Percentiles rank a stretch among this genome's conserved stretches.
These are phyloP conservation scores for Chiloscyllium plagiosum DNA, from an alignment of 2,113 vertebrate species.

Conservation along the genomic window DNA sequence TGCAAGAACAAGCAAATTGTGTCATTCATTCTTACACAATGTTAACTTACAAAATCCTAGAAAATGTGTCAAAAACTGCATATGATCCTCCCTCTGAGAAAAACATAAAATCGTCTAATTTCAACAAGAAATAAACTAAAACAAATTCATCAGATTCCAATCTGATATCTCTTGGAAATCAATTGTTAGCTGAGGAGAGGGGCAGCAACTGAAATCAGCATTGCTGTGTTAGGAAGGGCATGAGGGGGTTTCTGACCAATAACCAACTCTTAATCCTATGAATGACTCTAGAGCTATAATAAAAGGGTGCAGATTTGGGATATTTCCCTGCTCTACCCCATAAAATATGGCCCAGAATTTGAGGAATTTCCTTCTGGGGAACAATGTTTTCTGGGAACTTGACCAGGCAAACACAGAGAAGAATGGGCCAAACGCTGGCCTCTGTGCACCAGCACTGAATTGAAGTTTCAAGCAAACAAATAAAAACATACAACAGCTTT, in stretches of 20 bases:
- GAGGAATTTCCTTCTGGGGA: too few species aligned
- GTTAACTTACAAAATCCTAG: slow-evolving; percentile 65
- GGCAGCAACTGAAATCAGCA: neutral
- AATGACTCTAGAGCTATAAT: too few species aligned
- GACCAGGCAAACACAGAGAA: too few species aligned
- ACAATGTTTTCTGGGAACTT: too few species aligned
- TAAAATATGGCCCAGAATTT: too few species aligned
- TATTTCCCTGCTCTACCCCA: too few species aligned
- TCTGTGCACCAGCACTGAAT: too few species aligned
- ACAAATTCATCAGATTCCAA: slow-evolving; percentile 53
- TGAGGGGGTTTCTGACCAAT: neutral
- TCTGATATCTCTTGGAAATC: slow-evolving; percentile 65
- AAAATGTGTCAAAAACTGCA: slow-evolving; percentile 51
- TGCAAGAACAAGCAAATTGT: slow-evolving; percentile 65
- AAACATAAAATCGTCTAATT: slow-evolving; percentile 55
- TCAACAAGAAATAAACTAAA: slow-evolving; percentile 47
- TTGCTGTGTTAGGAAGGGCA: neutral
- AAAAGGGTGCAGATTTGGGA: too few species aligned
- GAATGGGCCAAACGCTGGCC: too few species aligned
- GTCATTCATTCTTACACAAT: slow-evolving; percentile 64
- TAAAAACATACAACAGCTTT: too few species aligned
- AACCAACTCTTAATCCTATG: neutral
- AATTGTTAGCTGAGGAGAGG: slow-evolving; percentile 46
- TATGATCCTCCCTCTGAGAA: slow-evolving; percentile 61
- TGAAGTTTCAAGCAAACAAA: too few species aligned